Base-by-base conservation (phyloP, 2,797 vertebrate species). In the Sibirionetta formosa region DNA sequence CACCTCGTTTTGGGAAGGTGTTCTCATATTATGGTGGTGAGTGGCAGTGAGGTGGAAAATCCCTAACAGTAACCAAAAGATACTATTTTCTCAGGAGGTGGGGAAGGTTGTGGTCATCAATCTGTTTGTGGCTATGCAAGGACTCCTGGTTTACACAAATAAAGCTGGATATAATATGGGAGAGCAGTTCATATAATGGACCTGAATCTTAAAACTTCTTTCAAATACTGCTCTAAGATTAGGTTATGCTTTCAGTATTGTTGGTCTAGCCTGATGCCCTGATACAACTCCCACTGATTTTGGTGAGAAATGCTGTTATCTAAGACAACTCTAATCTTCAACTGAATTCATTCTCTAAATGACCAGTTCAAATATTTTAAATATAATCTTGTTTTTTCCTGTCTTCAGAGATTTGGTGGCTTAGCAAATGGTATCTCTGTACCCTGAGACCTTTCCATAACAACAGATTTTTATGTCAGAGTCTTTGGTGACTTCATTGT, bases 401-500 rank as follows among this genome's bases (percentile, higher is more conserved):
- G 51, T 57, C 64, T 66, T 72, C 69, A 68, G 71, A 82, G 38
- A 12, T 79, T 51, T 87, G 58, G 24, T 48, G 38, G 35, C 68
- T 92, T 38, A 92, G 68, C 60, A 78, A 33, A 65, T 0, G 0
- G 3, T 65, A 15, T 70, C 46, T 83, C 7, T 91, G 53, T 51
- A 46, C 42, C 26, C 82, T 78, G 82, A 16, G 44, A 33, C 31
- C 20, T 93, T 94, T 75, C 89, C 64, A 16, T 15, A 77, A 76
- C 60, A 93, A 64, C 60, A 66, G 75, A 48, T 63, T 81, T 76
- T 87, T 72, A 58, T 16, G 2, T 16, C 75, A 87, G 77, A 81
- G 68, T 15, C 56, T 24, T 87, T 27, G 56, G 71, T 95, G 96
- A 95, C 94, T 71, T 96, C 93, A 82, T 11, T 82, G 94, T 88